These are phyloP conservation scores for Trichonephila clavipes DNA, from an alignment of 1,140 invertebrate genomes.

Conservation along the genomic window DNA sequence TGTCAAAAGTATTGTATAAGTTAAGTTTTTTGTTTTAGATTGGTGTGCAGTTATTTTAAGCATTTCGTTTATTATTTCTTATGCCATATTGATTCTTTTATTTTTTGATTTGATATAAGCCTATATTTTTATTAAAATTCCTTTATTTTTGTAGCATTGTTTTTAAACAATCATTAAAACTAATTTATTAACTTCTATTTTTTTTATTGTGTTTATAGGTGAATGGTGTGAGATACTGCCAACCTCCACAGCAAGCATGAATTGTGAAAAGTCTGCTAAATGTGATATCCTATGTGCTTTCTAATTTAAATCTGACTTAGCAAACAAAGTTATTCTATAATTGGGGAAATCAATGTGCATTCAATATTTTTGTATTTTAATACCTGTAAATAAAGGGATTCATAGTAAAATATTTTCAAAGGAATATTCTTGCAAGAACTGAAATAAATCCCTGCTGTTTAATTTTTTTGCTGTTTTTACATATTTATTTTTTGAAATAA, in stretches of 20 bases:
- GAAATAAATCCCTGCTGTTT: too few relatives aligned
- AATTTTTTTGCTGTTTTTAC: too few relatives aligned
- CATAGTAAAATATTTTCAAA: background rate
- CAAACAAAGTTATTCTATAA: background rate
- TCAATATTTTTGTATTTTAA: conserved; percentile 24
- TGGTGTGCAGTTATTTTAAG: too few relatives aligned
- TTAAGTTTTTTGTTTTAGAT: too few relatives aligned
- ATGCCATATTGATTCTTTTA: too few relatives aligned
- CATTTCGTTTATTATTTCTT: too few relatives aligned
- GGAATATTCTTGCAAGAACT: background rate
- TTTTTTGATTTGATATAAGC: too few relatives aligned
- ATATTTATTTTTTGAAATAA: too few relatives aligned
- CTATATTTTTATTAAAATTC: background rate
- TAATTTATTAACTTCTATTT: conserved; percentile 18
- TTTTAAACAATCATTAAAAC: too few relatives aligned
- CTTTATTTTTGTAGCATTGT: too few relatives aligned
- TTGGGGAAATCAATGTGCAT: background rate
- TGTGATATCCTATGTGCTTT: conserved; percentile 2
- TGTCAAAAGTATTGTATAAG: too few relatives aligned
- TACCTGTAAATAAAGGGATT: conserved; percentile 9
- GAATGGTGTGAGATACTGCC: conserved; percentile 81
- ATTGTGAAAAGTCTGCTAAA: background rate
- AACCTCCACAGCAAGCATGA: conserved; percentile 15
- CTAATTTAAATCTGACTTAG: background rate
- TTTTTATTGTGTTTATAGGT: conserved; percentile 83